Base-by-base conservation (phyloP, 2,888 invertebrate species). In the Anoplius nigerrimus region DNA sequence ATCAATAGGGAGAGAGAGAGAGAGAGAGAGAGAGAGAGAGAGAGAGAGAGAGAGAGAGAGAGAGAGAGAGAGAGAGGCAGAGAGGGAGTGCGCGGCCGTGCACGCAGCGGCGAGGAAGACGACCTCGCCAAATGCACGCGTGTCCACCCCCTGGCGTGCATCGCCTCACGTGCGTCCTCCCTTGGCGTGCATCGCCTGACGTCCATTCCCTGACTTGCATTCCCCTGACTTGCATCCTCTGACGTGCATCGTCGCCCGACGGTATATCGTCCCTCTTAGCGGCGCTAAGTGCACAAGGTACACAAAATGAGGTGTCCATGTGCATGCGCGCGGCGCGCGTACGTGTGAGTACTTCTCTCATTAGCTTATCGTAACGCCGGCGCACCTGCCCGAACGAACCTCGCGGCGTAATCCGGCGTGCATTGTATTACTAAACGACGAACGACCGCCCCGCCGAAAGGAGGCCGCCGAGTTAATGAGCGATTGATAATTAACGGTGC, bases 321-420 rank as follows among this genome's bases (percentile, higher is more conserved):
- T 34, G 34, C 11, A 34, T 5, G 11, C 34, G 11, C 34, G 34
- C 34, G 34, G 34, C 34, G 34, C 34, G 11, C 11, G 11, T 34
- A 34, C 34, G 34, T 34, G 45, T 59, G 62, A 73, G 62, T 74
- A 66, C 62, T 51, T 56, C 67, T 45, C 54, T 59, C 69, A 69
- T 72, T 72, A 67, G 69, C 66, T 72, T 66, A 72, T 70, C 51
- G 63, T 60, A 60, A 52, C 59, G 42, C 46, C 21, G 2, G 15
- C n/a, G 22, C 51, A 46, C 65, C 11, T 34, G 34, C 34, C 34
- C 1, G 6, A 13, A 11, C 11, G 34, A n/a, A 18, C 34, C 34
- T 34, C 34, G 11, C 4, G 46, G 34, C 46, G 21, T 59, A 56
- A 62, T 66, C 20, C 51, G 34, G 45, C 57, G 34, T 58, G 20